These are phyloP conservation scores for Chrysaora quinquecirrha DNA, from an alignment of 30 jellyfish, hydroid and myxozoan species.

Conservation along the genomic window DNA sequence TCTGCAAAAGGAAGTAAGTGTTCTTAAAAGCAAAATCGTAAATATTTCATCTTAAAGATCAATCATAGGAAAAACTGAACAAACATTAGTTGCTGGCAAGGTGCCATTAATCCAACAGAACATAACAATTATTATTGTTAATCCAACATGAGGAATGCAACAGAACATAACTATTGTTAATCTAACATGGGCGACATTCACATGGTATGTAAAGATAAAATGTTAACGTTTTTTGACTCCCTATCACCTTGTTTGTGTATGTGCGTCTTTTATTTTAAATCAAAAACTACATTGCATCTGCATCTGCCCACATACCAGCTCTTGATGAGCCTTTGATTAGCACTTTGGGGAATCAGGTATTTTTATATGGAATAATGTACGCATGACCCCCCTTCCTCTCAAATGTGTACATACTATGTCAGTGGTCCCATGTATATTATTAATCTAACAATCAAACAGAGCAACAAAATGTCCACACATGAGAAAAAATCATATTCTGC, in stretches of 20 bases:
- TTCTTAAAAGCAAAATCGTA: too few species aligned
- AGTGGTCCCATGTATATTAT: not conserved
- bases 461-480: not conserved
- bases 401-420: not conserved
- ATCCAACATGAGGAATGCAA: not conserved
- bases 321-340: not conserved
- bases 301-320: not conserved
- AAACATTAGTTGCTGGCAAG: not conserved
- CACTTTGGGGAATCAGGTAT: not conserved
- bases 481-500: not conserved
- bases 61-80: not conserved
- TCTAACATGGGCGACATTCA: not conserved
- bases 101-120: constrained; percentile 2
- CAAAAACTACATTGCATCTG: not conserved
- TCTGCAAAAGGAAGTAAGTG: too few species aligned
- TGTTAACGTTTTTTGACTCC: not conserved
- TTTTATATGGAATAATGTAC: not conserved
- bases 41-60: too few species aligned
- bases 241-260: not conserved
- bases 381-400: constrained; percentile 6
- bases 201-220: not conserved
- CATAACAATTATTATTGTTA: not conserved
- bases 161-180: not conserved
- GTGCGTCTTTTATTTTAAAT: not conserved
- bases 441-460: not conserved